Evolutionary conservation across 1,140 invertebrate genomes (phyloP), one percentile per base, ranked within the genome.

Genomic region (Arion vulgaris): DNA sequence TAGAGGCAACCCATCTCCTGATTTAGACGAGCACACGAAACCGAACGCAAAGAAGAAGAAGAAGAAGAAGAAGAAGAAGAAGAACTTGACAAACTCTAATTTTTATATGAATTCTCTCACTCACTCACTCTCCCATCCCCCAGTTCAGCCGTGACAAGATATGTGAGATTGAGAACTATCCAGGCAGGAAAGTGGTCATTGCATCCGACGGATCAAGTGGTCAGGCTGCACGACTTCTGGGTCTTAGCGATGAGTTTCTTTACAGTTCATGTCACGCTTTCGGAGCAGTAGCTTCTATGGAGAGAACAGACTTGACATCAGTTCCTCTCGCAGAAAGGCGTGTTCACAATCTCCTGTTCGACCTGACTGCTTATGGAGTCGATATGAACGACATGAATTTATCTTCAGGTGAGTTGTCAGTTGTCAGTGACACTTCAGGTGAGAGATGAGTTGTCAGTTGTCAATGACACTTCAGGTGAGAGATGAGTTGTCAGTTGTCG

Each of bases 211-310:
- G 91, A 0, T 81, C 86, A 11, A 87, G 86, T 57, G 91, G 90
- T 9, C 82, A 86, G 71, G 77, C 89, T 7, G 85, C 88, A 15
- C 41, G 88, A 34, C 62, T 89, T n/a, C 86, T 92, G 7, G 91
- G 90, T 0, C 82, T 91, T 28, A 90, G 87, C 36, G 91, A 91
- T 66, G 89, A 89, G 41, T 89, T 86, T 79, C 83, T 87, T 19
- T 84, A 88, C 80, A 88, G 87, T 78, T 88, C 88, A 0, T 90
- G 88, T 82, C 84, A 85, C 15, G 84, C 89, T 5, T 91, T 87
- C 79, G 90, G 91, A 1, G 90, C 91, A 11, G 86, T 90, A 69
- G 91, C 91, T 19, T 88, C 87, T 39, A 83, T 91, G 34, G 89
- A 90, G 36, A 74, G 89, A 17, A 62, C 78, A 23, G 89, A 90